Base-by-base conservation (phyloP, 2,113 vertebrate genomes). In the Cervus canadensis region DNA sequence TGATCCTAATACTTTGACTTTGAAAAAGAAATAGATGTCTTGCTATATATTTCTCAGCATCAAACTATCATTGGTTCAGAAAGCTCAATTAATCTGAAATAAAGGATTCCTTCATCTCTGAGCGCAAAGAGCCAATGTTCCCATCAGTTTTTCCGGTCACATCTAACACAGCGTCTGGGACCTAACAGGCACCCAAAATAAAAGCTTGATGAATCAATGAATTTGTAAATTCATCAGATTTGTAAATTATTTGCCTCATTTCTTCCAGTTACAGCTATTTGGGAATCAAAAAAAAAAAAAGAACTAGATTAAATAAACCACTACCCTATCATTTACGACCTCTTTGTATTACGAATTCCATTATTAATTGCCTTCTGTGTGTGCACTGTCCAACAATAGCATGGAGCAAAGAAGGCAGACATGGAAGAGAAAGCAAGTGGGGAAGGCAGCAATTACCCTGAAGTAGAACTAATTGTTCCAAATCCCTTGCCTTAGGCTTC, bases 211-310 rank as follows among this genome's bases (percentile, higher is more conserved):
- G 7, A 92, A 95, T 96, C 89, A 71, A 50, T 92, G 48, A 48
- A 87, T 96, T 82, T 96, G 56, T 95, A 87, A 96, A 96, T 19
- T 97, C 95, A 93, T 91, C 93, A 97, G 36, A 56, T 95, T 97
- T 93, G 36, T 79, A 94, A 92, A 92, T 95, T 45, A 94, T 86
- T 97, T 94, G 76, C 64, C 84, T 91, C 48, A 7, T 87, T 96
- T 97, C 54, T 93, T 89, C 91, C 64, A 62, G 78, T 93, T 94
- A 74, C 15, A 25, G 26, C 33, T 90, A 81, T 87, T 96, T 91
- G 21, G 89, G 25, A 96, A 84, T 94, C 9, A 87, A 95, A 97
- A 98, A 91, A 81, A 50, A 84, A 96, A 97, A 93, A 60, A 82
- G 52, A 95, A 85, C 52, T 92, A 95, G n/a, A 95, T 95, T 89